Evolutionary conservation across 23 tunicate species (phyloP), one percentile per base, ranked within the genome.

Genomic region (Styela clava): DNA sequence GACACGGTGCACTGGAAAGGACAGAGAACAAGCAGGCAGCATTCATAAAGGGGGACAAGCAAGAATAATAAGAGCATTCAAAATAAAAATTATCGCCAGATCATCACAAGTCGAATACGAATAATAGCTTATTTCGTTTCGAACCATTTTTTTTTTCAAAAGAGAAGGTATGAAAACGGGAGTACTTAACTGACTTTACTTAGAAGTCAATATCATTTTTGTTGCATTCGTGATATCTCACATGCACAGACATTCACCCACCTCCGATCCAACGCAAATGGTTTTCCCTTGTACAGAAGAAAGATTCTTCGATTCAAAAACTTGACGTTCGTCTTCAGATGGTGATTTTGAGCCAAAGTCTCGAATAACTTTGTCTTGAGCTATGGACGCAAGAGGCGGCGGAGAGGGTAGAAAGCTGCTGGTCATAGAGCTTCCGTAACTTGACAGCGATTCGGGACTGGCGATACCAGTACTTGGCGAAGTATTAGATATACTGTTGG

Each of bases 391-490:
- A 7, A 44, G 12, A 44, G 29, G 31, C 7, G 70, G 70, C 7
- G 70, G 70, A 3, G 70, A 71, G 5, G 77, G 29, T 22, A 32
- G 5, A 33, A 5, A 5, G 77, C 29, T 71, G 16, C 77, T 35
- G 35, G 77, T 30, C 24, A 33, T 34, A 35, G 77, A 71, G 12
- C 56, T 44, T 71, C 77, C 77, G 35, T 71, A 71, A 16, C 77
- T 71, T 5, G 77, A 71, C 3, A 29, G 35, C 35, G 77, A 71
- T 71, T 71, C 77, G 7, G 56, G 56, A 44, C 56, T 44, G 56
- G 56, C 56, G 12, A 44, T 7, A 44, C 12, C 56, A 12, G 56
- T 12, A 12, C 56, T 44, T 5, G 12, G 12, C 56, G 56, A 7
- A 44, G 9, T 44, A 5, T 44, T 12, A 12, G 12, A 7, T 44